Conservation (phyloP, 2,113 vertebrate species). For the Sinocyclocheilus rhinocerous region DNA sequence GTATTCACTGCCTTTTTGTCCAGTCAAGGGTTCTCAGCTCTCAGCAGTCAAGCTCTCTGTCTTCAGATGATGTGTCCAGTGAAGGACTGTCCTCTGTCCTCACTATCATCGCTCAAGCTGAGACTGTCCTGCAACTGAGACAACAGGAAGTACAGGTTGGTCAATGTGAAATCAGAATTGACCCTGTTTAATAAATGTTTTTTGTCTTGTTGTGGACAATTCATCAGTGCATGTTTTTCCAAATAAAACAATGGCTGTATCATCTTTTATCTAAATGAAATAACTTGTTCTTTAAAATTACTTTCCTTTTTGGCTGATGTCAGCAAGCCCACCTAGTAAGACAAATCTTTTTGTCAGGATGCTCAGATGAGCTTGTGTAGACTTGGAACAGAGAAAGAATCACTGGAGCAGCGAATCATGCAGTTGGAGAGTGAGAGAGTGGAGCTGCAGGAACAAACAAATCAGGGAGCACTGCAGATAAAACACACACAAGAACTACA, state of each 20-base stretch:
- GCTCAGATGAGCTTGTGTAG: constrained; percentile 57
- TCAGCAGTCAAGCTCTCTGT: constrained; percentile 40
- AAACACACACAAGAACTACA: constrained; percentile 59
- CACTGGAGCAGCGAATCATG: constrained; percentile 59
- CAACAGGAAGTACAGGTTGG: constrained; percentile 72
- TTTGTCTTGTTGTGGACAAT: not conserved
- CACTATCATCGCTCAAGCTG: constrained; percentile 65
- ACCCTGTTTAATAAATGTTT: not conserved
- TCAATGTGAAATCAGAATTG: constrained; percentile 22
- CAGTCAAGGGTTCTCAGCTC: constrained; percentile 67
- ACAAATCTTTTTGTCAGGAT: constrained; percentile 55
- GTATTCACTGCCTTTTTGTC: not conserved
- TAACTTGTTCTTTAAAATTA: not conserved
- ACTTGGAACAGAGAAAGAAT: constrained; percentile 52
- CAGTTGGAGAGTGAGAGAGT: constrained; percentile 62
- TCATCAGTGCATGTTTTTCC: not conserved
- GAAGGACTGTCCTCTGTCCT: constrained; percentile 67
- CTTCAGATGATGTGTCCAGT: constrained; percentile 41
- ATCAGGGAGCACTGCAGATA: constrained; percentile 59
- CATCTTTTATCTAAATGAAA: not conserved
- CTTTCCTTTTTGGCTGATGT: not conserved
- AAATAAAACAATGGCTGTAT: not conserved
- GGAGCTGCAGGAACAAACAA: constrained; percentile 55
- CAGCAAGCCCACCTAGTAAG: not conserved
- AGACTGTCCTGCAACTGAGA: constrained; percentile 67